Base-by-base conservation (phyloP, 2,888 invertebrate genomes). In the Dryomyza anilis region DNA sequence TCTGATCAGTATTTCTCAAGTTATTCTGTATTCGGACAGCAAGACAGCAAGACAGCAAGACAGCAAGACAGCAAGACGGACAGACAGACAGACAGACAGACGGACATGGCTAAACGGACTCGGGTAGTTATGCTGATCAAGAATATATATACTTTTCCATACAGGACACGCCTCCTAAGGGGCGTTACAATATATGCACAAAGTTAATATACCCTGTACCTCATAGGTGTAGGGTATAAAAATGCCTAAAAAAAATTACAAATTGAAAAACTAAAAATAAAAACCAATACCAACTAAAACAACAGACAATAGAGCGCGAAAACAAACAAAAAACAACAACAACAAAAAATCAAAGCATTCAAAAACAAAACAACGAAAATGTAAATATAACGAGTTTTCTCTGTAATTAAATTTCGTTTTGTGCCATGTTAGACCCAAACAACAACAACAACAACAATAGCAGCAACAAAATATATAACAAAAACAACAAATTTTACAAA, bases 331-430 rank as follows among this genome's bases (percentile, higher is more conserved):
- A 30, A 19, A 21, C 1, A 30, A 36, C 33, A n/a, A 10, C n/a
- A n/a, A 21, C 12, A 50, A 25, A 5, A 50, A 5, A n/a, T n/a
- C n/a, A n/a, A 25, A 19, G 25, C 14, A 16, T 5, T n/a, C n/a
- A 16, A 21, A 19, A 21, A 19, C n/a, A 21, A 48, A 8, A 50
- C 12, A 25, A 6, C 19, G 50, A 21, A 55, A 55, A 56, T 30
- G 63, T 56, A 33, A 63, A 63, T 25, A 56, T 63, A 63, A 63
- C 63, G 63, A 63, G 63, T 56, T 63, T 56, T 63, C 56, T 33
- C 48, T 36, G 63, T 63, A 63, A 63, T 63, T 63, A 63, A 63
- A 63, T 56, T 63, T 63, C 63, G 56, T 56, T 63, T 63, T 63
- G 46, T 25, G 33, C 25, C 46, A 56, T 56, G 56, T 48, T 60